Evolutionary conservation across 2,113 vertebrate species (phyloP).

Genomic region (Amia ocellicauda): DNA sequence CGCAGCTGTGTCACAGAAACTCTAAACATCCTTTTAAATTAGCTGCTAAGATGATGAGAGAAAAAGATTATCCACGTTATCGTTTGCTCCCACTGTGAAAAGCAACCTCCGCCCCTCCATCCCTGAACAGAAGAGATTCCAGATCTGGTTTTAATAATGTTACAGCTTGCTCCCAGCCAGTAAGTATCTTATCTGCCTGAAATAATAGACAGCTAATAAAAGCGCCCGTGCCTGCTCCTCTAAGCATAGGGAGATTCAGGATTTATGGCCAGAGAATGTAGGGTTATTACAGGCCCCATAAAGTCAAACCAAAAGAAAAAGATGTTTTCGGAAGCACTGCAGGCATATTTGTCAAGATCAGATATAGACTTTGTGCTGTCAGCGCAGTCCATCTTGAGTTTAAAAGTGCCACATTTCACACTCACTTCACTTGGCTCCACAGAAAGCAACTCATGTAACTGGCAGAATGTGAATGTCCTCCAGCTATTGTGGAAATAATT

Average conservation of each 20-base stretch:
- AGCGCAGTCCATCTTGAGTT: no score
- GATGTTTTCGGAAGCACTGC: background rate
- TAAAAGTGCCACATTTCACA: no score
- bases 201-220: background rate
- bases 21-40: background rate
- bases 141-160: background rate
- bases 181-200: background rate
- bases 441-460: no score
- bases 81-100: background rate
- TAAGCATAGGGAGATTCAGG: background rate
- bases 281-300: background rate
- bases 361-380: no score
- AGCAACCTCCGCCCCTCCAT: background rate
- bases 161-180: background rate
- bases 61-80: background rate
- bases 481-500: no score
- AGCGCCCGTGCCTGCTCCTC: background rate
- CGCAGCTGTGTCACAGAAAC: background rate
- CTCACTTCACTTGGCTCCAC: no score
- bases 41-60: background rate
- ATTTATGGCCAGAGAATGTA: background rate
- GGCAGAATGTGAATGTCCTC: no score
- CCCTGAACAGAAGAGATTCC: background rate
- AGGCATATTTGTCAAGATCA: no score
- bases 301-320: background rate